Percentiles rank a stretch among this genome's conserved stretches.
phyloP scores from a whole-genome alignment of 2,797 vertebrate species.

The Microchirus variegatus region DNA sequence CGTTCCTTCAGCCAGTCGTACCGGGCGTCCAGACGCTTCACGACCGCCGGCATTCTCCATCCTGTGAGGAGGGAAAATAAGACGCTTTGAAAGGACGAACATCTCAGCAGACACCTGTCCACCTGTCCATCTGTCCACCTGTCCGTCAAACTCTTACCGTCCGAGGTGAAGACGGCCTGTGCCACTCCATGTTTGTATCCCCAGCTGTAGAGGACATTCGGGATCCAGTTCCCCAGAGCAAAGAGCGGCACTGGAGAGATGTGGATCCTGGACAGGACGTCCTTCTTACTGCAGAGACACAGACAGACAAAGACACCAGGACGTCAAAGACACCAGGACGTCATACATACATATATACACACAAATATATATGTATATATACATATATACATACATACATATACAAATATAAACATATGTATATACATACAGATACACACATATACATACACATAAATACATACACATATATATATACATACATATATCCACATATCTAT shows the following conservation, averaged over 20 bases:
- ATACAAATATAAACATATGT: too few species aligned
- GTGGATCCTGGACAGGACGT: constrained; percentile 79
- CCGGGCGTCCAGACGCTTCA: constrained; percentile 80
- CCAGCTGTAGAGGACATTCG: constrained; percentile 81
- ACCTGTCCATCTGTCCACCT: too few species aligned
- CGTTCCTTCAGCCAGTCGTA: constrained; percentile 79
- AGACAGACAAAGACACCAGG: too few species aligned
- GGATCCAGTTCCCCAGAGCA: constrained; percentile 84
- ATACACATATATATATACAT: too few species aligned
- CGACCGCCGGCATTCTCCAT: constrained; percentile 71
- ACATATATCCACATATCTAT: too few species aligned
- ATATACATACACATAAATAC: too few species aligned
- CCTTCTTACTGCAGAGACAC: constrained; percentile 58
- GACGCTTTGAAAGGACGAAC: neutral
- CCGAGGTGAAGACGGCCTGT: constrained; percentile 76
- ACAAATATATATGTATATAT: too few species aligned
- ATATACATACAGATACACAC: too few species aligned
- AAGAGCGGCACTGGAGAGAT: constrained; percentile 78
- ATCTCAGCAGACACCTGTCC: neutral
- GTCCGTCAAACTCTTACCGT: constrained; percentile 60
- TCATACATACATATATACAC: too few species aligned
- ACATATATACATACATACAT: too few species aligned
- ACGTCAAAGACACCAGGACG: too few species aligned
- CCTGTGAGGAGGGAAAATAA: constrained; percentile 53
- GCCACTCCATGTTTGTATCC: constrained; percentile 73